These are phyloP conservation scores for Zaprionus vittiger DNA, from an alignment of 1,140 invertebrate genomes.

Conservation along the genomic window DNA sequence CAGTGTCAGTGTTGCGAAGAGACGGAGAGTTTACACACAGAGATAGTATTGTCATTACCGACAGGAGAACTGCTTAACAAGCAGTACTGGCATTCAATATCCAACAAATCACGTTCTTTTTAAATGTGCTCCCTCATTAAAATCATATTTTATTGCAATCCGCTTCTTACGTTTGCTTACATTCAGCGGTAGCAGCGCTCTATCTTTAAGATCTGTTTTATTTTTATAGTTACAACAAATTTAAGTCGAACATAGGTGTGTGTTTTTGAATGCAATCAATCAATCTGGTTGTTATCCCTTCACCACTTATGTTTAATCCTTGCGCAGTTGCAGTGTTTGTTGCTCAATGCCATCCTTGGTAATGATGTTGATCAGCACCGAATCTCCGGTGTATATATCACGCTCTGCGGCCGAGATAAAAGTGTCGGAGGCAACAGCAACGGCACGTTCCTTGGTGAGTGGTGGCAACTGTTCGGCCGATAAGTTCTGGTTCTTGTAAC, in stretches of 20 bases:
- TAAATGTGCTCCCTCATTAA: neutral
- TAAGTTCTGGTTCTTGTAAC: constrained; percentile 94
- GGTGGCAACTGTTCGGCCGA: constrained; percentile 86
- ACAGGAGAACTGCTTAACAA: neutral
- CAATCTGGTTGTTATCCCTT: constrained; percentile 14
- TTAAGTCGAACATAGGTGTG: constrained; percentile 39
- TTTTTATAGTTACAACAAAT: constrained; percentile 58
- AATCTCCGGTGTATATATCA: constrained; percentile 98
- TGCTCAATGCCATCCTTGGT: constrained; percentile 94
- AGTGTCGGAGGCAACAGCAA: constrained; percentile 95
- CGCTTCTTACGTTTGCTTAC: neutral
- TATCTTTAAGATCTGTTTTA: constrained; percentile 41
- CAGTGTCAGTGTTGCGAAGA: too few species aligned
- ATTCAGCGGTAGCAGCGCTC: neutral
- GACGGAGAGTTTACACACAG: too few species aligned
- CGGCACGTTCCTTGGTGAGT: constrained; percentile 91
- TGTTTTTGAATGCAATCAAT: constrained; percentile 8
- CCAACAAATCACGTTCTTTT: neutral
- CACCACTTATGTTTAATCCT: constrained; percentile 88
- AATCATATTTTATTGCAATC: neutral
- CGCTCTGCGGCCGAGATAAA: constrained; percentile 98
- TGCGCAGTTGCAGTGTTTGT: constrained; percentile 89
- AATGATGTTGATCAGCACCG: constrained; percentile 94
- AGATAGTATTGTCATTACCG: too few species aligned
- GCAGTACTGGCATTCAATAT: neutral